Evolutionary conservation across 2,113 vertebrate species (phyloP), one percentile per base, ranked within the genome.

Genomic region (Amazona guildingii): DNA sequence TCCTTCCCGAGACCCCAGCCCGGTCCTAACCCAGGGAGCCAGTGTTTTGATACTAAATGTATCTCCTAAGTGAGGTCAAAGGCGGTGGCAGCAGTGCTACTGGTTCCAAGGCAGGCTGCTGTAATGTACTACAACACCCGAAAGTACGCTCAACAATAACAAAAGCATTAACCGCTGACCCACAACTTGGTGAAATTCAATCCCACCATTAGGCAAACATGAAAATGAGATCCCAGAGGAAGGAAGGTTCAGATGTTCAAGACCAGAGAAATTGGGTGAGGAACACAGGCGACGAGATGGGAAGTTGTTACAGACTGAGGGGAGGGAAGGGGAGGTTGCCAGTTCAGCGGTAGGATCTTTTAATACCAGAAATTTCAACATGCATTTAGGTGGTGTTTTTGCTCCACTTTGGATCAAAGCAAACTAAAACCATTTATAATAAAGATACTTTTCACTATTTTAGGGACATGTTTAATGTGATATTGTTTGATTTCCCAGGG

Each of bases 141-240:
- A 90, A 94, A 97, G 95, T 74, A 91, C 73, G 51, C 91, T 95
- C 95, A 98, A 94, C 94, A 98, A 98, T 96, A 98, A 98, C 97
- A 98, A 95, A 95, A 92, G 80, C 96, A 94, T 97, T 97, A 98
- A 97, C 98, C 82, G 5, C 96, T 96, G 96, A 97, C 97, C 96
- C 96, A 95, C 94, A 95, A 7, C 52, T 83, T 37, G 88, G 86
- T 86, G 98, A 98, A 98, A 98, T 97, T 94, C 97, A 96, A 98
- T 97, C 90, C 90, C 92, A 91, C 88, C 86, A 96, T 97, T 94
- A 97, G 89, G 91, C 97, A 98, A 97, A 98, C 95, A 97, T 80
- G 92, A 97, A 97, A 97, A 97, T 95, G 74, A 93, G 72, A 55
- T 97, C 96, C 97, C 97, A 80, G 67, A 95, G 92, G 96, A 95